A percentile compares a stretch with the other conserved stretches of the same genome.
Evolutionary conservation across 92 coral and sea anemone genomes (phyloP).

Genomic region (Virgularia gustaviana): DNA sequence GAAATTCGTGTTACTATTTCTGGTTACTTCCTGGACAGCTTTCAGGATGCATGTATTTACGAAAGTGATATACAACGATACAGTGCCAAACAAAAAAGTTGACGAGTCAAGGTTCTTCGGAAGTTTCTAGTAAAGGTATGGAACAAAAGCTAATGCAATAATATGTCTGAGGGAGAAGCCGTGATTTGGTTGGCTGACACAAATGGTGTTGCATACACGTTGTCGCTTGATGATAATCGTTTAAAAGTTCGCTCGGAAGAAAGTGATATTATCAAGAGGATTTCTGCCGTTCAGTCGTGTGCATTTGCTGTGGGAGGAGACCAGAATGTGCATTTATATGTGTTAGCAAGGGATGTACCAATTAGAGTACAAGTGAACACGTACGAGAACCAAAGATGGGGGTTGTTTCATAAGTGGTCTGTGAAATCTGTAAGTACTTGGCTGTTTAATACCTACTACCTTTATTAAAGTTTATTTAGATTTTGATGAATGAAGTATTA

Average conservation of each 20-base stretch:
- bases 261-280: conserved; percentile 58
- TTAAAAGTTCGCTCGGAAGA: conserved; percentile 24
- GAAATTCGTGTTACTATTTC: too few relatives aligned
- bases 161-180: background rate
- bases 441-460: too few relatives aligned
- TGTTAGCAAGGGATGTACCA: conserved; percentile 73
- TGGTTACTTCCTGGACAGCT: too few relatives aligned
- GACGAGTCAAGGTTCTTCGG: too few relatives aligned
- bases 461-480: too few relatives aligned
- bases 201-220: conserved; percentile 17
- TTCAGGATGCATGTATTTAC: too few relatives aligned
- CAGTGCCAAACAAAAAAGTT: too few relatives aligned
- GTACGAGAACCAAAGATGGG: conserved; percentile 95
- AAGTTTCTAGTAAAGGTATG: background rate
- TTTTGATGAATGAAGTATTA: too few relatives aligned
- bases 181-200: conserved; percentile 32
- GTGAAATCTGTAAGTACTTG: conserved; percentile 69
- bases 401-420: conserved; percentile 70
- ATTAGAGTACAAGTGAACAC: conserved; percentile 72
- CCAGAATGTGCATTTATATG: conserved; percentile 80
- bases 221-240: conserved; percentile 19
- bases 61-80: too few relatives aligned
- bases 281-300: conserved; percentile 78
- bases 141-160: too few relatives aligned
- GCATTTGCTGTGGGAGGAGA: conserved; percentile 98